Evolutionary conservation across 2,888 invertebrate genomes (phyloP).

Genomic region (Toxonevra muliebris): DNA sequence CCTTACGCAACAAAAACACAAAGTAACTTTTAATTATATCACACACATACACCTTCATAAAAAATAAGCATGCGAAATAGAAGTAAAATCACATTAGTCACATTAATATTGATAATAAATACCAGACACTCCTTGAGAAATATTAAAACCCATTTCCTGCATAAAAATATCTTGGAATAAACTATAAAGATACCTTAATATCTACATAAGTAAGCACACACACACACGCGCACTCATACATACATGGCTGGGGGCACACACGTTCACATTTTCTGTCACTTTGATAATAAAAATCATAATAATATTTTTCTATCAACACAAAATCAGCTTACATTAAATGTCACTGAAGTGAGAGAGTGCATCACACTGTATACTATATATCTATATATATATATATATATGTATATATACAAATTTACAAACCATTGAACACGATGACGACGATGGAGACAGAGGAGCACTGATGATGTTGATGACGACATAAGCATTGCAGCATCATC

Average conservation of each 20-base stretch:
- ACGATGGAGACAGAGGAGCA: no score
- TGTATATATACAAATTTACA: no score
- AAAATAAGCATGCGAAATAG: no score
- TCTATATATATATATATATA: no score
- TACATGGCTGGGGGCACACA: background rate
- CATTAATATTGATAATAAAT: constrained; percentile 15
- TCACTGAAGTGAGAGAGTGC: background rate
- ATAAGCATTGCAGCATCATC: no score
- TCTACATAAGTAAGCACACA: constrained; percentile 1
- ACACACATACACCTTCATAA: background rate
- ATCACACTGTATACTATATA: no score
- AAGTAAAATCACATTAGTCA: background rate
- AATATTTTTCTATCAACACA: constrained; percentile 32
- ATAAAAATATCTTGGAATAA: background rate
- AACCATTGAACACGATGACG: no score
- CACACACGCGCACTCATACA: background rate
- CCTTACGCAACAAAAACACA: background rate
- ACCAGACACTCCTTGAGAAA: constrained; percentile 28
- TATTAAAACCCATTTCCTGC: constrained; percentile 23
- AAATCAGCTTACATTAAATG: constrained; percentile 32
- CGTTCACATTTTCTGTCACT: constrained; percentile 17
- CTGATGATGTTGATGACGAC: no score
- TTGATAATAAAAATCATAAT: constrained; percentile 25
- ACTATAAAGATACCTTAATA: background rate
- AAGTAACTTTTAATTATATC: constrained; percentile 14